A percentile compares a stretch with the other conserved stretches of the same genome.
Evolutionary conservation across 2,113 vertebrate genomes (phyloP).

Genomic region (Nycticorax nycticorax): DNA sequence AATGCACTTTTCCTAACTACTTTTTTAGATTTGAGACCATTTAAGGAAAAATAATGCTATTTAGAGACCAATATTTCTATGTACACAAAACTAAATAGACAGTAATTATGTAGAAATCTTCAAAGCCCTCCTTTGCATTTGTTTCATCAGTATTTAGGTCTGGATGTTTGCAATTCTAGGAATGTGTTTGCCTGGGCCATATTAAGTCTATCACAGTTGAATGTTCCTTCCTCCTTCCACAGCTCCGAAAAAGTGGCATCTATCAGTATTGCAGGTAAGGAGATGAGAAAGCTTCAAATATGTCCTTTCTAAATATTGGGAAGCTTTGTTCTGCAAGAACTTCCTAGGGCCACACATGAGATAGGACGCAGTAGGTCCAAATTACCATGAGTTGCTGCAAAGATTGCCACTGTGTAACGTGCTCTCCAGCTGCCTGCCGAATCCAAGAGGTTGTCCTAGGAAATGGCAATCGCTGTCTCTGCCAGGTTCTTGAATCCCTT

Average conservation of each 20-base stretch:
- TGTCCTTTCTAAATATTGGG: background rate
- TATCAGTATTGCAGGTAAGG: background rate
- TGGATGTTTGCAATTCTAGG: background rate
- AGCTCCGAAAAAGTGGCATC: background rate
- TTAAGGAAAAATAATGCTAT: background rate
- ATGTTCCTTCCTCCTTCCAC: background rate
- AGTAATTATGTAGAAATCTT: background rate
- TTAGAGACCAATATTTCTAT: background rate
- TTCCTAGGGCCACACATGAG: rapidly evolving
- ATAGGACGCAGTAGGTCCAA: background rate
- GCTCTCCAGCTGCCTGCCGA: background rate
- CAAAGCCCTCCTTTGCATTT: background rate
- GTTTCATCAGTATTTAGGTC: background rate
- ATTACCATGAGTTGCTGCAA: background rate
- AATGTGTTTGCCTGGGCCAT: background rate
- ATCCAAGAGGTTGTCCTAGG: background rate
- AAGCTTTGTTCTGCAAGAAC: background rate
- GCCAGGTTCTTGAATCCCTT: background rate
- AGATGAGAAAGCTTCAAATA: background rate
- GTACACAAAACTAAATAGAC: background rate
- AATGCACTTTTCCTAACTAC: background rate
- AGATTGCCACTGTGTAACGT: background rate
- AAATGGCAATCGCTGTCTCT: background rate
- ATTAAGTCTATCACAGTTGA: background rate
- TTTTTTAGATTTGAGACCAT: background rate